Percentiles rank a stretch among this genome's conserved stretches.
Conservation (phyloP, 2,888 invertebrate genomes). For the Orthosia incerta region DNA sequence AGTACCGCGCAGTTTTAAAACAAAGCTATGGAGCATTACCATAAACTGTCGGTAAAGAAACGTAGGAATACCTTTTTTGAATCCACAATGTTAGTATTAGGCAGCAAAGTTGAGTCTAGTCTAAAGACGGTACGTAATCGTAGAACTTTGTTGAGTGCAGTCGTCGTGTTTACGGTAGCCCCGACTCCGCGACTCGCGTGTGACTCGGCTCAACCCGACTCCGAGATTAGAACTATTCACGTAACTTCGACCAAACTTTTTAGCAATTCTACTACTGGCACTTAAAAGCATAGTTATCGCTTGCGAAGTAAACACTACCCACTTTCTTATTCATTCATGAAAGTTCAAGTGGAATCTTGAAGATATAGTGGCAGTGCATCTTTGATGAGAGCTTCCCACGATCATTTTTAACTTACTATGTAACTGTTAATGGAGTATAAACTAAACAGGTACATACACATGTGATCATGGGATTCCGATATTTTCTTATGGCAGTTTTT, state of each 20-base stretch:
- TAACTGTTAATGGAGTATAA: slow-evolving; percentile 32
- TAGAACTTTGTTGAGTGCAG: slow-evolving; percentile 63
- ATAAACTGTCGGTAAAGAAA: slow-evolving; percentile 85
- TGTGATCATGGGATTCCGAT: slow-evolving; percentile 12
- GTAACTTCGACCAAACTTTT: slow-evolving; percentile 84
- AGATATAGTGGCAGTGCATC: slow-evolving; percentile 59
- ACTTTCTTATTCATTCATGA: slow-evolving; percentile 75
- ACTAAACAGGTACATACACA: slow-evolving; percentile 13
- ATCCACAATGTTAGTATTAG: slow-evolving; percentile 85
- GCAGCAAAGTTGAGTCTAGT: slow-evolving; percentile 85
- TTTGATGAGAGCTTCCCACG: slow-evolving; percentile 46
- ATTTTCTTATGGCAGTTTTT: background rate
- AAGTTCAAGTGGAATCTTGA: slow-evolving; percentile 67
- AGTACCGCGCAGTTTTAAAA: slow-evolving; percentile 88
- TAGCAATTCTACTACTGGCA: slow-evolving; percentile 78
- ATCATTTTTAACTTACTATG: slow-evolving; percentile 53
- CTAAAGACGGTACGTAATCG: slow-evolving; percentile 81
- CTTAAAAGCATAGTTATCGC: slow-evolving; percentile 78
- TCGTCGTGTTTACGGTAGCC: slow-evolving; percentile 75
- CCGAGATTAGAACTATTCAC: slow-evolving; percentile 87
- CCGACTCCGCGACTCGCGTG: slow-evolving; percentile 75
- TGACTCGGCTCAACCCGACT: slow-evolving; percentile 73
- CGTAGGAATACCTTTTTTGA: slow-evolving; percentile 86
- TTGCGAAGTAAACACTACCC: slow-evolving; percentile 69
- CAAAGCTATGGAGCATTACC: slow-evolving; percentile 87